Evolutionary conservation across 2,797 vertebrate genomes (phyloP).

Genomic region (Typhlichthys subterraneus): DNA sequence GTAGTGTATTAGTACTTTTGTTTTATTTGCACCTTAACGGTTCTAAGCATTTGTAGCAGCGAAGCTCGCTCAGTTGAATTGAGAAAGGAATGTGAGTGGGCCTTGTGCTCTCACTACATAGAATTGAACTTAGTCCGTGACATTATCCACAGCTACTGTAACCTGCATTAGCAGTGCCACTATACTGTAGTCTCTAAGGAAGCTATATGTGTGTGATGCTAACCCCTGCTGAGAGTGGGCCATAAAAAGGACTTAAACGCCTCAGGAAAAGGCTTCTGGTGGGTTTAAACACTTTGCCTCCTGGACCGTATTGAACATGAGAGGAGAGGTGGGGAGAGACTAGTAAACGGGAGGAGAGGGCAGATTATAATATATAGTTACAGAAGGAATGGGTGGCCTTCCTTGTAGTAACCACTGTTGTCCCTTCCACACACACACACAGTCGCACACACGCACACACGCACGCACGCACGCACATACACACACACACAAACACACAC

Average conservation of each 20-base stretch:
- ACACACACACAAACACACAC: constrained; percentile 9
- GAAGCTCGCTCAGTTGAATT: too few relatives aligned
- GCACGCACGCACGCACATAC: background rate
- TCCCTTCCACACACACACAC: constrained; percentile 28
- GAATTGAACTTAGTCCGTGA: background rate
- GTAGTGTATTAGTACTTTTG: background rate
- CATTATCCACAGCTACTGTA: background rate
- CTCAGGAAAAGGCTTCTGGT: constrained; percentile 21
- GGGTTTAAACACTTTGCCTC: constrained; percentile 41
- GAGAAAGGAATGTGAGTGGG: too few relatives aligned
- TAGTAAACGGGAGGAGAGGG: constrained; percentile 14
- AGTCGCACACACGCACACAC: background rate
- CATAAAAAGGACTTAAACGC: constrained; percentile 37
- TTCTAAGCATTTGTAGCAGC: too few relatives aligned
- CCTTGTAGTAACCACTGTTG: constrained; percentile 52
- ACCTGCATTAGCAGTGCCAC: background rate
- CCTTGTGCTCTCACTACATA: background rate
- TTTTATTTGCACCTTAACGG: too few relatives aligned
- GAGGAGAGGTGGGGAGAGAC: background rate
- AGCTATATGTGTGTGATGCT: constrained; percentile 4
- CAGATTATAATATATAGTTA: background rate
- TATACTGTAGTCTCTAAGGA: constrained; percentile 1
- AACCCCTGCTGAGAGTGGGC: constrained; percentile 23
- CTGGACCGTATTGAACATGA: constrained; percentile 30
- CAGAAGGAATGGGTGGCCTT: background rate